Evolutionary conservation across 2,797 vertebrate genomes (phyloP).

Genomic region (Zenarchopterus dispar): DNA sequence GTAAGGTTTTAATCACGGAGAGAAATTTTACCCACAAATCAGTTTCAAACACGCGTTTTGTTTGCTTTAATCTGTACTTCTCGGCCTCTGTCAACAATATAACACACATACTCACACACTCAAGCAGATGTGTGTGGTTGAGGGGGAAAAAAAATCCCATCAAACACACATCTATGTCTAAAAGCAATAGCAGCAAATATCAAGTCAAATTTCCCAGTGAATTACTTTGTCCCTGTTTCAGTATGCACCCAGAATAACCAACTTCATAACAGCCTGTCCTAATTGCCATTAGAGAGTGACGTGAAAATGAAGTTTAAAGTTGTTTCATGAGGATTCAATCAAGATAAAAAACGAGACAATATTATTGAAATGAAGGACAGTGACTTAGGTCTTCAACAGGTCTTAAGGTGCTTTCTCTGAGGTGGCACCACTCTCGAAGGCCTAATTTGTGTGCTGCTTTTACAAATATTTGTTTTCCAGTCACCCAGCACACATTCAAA

Average conservation of each 20-base stretch:
- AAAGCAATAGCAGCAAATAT: conserved; percentile 82
- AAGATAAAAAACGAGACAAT: conserved; percentile 39
- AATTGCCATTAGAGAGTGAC: conserved; percentile 47
- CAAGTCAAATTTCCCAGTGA: conserved; percentile 72
- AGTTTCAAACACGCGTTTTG: conserved; percentile 54
- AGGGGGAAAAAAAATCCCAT: conserved; percentile 27
- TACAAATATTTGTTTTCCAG: conserved; percentile 65
- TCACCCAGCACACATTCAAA: conserved; percentile 35
- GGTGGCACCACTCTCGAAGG: conserved; percentile 44
- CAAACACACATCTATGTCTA: conserved; percentile 58
- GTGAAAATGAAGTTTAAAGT: conserved; percentile 50
- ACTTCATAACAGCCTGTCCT: conserved; percentile 35
- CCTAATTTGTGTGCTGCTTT: conserved; percentile 43
- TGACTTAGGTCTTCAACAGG: conserved; percentile 74
- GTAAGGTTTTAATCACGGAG: conserved; percentile 44
- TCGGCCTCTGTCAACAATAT: conserved; percentile 47
- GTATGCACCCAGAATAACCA: conserved; percentile 47
- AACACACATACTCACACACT: conserved; percentile 38
- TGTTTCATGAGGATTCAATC: conserved; percentile 6
- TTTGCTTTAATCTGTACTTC: conserved; percentile 47
- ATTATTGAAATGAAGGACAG: conserved; percentile 60
- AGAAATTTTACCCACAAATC: conserved; percentile 26
- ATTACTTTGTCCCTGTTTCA: conserved; percentile 56
- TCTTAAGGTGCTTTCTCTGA: conserved; percentile 79
- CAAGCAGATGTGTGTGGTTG: conserved; percentile 30